phyloP scores from a whole-genome alignment of 30 jellyfish, hydroid and myxozoan species.

The Hydractinia echinata region DNA sequence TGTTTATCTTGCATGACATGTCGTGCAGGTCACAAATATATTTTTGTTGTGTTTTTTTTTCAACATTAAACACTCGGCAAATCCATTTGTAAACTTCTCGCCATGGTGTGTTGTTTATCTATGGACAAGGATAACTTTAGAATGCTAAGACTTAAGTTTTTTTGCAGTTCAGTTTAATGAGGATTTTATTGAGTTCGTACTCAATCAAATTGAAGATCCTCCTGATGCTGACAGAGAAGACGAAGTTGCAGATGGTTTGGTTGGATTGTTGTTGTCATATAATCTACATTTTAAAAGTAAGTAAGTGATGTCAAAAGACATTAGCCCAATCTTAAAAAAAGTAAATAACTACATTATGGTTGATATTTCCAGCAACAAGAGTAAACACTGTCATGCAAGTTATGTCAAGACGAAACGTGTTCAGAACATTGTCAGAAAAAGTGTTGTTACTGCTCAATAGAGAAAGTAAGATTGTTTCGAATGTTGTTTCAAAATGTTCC shows the following conservation, averaged over 20 bases:
- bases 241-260: slow-evolving; percentile 63
- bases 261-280: slow-evolving; percentile 61
- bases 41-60: no score
- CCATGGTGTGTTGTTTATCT: no score
- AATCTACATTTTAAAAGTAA: slow-evolving; percentile 80
- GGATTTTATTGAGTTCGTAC: slow-evolving; percentile 54
- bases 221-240: slow-evolving; percentile 63
- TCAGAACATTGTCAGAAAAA: slow-evolving; percentile 55
- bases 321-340: not conserved
- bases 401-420: slow-evolving; percentile 35
- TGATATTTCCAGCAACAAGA: slow-evolving; percentile 4
- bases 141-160: not conserved
- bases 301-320: not conserved
- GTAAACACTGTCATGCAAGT: slow-evolving; percentile 37
- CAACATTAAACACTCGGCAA: no score
- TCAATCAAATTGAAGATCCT: slow-evolving; percentile 68
- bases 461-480: slow-evolving; percentile 47
- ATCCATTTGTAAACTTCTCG: no score
- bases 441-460: slow-evolving; percentile 58
- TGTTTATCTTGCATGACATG: no score
- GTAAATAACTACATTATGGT: not conserved
- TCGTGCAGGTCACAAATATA: no score
- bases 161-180: slow-evolving; percentile 54
- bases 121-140: not conserved
- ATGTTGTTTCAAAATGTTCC: no score